Evolutionary conservation across 2,888 invertebrate species (phyloP).

Genomic region (Cataglyphis cursor): DNA sequence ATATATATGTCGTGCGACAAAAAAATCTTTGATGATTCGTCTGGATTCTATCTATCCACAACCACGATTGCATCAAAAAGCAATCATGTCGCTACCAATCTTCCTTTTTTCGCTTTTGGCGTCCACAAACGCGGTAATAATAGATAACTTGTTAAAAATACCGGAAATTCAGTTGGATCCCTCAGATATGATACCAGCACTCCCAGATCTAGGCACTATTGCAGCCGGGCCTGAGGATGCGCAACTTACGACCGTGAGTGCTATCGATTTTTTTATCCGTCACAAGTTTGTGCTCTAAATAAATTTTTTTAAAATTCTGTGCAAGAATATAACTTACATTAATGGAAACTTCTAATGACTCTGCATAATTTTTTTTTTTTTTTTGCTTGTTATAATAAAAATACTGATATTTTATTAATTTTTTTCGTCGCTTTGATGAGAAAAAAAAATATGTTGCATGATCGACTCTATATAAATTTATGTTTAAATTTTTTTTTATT

Average conservation of each 20-base stretch:
- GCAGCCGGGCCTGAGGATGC: not conserved
- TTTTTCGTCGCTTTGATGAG: not conserved
- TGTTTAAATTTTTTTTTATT: not conserved
- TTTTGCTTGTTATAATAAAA: too few relatives aligned
- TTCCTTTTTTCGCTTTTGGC: not conserved
- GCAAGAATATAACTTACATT: too few relatives aligned
- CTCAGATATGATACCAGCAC: not conserved
- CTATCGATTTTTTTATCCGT: not conserved
- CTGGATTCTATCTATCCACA: not conserved
- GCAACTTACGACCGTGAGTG: conserved; percentile 2
- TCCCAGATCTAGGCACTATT: not conserved
- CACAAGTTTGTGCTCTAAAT: not conserved
- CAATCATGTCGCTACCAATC: not conserved
- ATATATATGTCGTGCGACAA: not conserved
- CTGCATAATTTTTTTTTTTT: too few relatives aligned
- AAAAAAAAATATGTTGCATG: not conserved
- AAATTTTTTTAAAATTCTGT: not conserved
- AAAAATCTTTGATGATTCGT: not conserved
- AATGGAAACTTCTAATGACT: too few relatives aligned
- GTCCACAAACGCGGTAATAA: not conserved
- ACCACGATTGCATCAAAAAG: not conserved
- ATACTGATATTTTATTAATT: not conserved
- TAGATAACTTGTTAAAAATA: not conserved
- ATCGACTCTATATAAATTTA: not conserved
- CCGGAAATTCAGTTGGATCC: not conserved